Conservation (phyloP, 2,797 vertebrate species). For the Oceanodroma leucorhoa region DNA sequence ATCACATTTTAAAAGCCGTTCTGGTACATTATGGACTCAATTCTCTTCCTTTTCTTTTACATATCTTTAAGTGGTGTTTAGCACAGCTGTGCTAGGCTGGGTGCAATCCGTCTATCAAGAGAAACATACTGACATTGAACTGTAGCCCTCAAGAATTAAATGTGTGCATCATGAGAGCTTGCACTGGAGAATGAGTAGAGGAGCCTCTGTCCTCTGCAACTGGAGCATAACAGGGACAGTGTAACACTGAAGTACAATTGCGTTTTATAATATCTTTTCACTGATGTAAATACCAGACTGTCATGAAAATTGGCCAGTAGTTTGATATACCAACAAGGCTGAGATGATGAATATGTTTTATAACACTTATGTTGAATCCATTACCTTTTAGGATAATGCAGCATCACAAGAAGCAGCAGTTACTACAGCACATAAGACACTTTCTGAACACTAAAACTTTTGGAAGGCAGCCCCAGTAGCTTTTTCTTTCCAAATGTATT, state of each 20-base stretch:
- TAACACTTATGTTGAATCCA: background rate
- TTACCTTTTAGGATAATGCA: background rate
- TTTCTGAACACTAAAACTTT: background rate
- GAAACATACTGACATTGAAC: background rate
- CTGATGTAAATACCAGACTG: background rate
- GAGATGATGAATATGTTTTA: background rate
- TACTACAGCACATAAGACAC: background rate
- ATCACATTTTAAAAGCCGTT: background rate
- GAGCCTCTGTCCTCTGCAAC: background rate
- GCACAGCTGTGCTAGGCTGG: background rate
- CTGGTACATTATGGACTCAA: background rate
- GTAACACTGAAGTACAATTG: background rate
- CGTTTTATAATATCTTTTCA: background rate
- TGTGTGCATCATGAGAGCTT: background rate
- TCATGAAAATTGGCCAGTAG: background rate
- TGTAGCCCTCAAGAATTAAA: background rate
- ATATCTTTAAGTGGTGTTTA: background rate
- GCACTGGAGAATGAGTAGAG: background rate
- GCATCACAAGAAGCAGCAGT: background rate
- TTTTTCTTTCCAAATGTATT: slow-evolving; percentile 22
- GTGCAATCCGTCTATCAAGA: background rate
- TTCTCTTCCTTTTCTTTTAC: background rate
- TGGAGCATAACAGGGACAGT: background rate
- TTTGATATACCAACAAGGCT: background rate
- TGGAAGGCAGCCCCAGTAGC: background rate